These are phyloP conservation scores for Drosophila hawaiiensis DNA, from an alignment of 2,888 invertebrate genomes.

Conservation along the genomic window DNA sequence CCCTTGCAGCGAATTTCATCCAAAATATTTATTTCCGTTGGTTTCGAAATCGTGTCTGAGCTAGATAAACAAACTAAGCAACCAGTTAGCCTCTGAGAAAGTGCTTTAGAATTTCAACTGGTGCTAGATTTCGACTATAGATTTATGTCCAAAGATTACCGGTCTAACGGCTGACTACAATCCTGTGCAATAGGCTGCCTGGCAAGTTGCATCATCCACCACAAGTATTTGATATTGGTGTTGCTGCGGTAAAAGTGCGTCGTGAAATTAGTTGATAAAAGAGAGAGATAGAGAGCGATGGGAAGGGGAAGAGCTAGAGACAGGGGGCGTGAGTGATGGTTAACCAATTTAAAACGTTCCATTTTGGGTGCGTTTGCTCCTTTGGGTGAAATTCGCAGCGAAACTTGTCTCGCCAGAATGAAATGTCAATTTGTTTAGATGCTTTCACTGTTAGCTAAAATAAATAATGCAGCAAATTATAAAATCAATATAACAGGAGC, in stretches of 20 bases:
- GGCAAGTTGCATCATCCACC: conserved; percentile 46
- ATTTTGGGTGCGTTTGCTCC: conserved; percentile 37
- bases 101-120: conserved; percentile 48
- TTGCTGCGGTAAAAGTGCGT: conserved; percentile 65
- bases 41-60: conserved; percentile 22
- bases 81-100: conserved; percentile 59
- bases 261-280: conserved; percentile 23
- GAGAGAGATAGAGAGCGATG: no score
- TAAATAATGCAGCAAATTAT: background rate
- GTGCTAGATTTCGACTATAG: background rate
- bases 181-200: conserved; percentile 61
- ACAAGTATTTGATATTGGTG: conserved; percentile 19
- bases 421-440: conserved; percentile 8
- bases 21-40: background rate
- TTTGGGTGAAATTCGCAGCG: conserved; percentile 49
- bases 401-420: conserved; percentile 50
- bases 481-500: background rate
- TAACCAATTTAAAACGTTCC: conserved; percentile 36
- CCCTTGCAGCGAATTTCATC: conserved; percentile 11
- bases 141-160: background rate
- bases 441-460: conserved; percentile 63
- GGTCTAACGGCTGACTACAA: conserved; percentile 17
- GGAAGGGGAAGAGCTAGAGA: no score
- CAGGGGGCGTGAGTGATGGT: background rate
- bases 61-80: conserved; percentile 24